Base-by-base conservation (phyloP, 2,113 vertebrate species). In the Hippocampus zosterae region DNA sequence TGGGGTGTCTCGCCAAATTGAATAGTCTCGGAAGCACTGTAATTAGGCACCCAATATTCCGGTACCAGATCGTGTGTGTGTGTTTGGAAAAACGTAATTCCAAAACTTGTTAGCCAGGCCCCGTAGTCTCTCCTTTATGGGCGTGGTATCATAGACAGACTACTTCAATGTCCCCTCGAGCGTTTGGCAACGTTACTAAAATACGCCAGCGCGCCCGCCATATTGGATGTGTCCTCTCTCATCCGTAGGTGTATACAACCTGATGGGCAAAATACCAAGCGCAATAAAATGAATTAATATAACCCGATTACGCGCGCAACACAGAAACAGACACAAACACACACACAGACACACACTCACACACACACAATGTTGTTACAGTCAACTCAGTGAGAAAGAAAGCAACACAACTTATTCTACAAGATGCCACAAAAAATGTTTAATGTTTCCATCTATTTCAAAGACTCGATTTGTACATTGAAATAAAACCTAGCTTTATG, bases 381-480 rank as follows among this genome's bases (percentile, higher is more conserved):
- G 9, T n/a, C 52, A n/a, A 53, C 2, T 53, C 52, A n/a, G 52
- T n/a, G 18, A 19, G 5, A 29, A 4, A 57, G 6, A 59, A 60
- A 60, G 57, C 7, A 33, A 60, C 27, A 60, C 27, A 60, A 33
- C 19, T 37, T 37, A 37, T 37, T 37, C 15, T 8, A 18, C 2
- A 60, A 18, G 57, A 11, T 33, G 16, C 57, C 57, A 60, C 27
- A 60, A 60, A 60, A 55, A 60, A 60, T 33, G 27, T 60, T 60
- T 60, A 19, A 60, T 60, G 33, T 60, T 29, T 60, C 27, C 57
- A 60, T 29, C 27, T 33, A 60, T 60, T 33, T 33, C 27, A 37
- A 18, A 29, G 27, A 16, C 57, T 33, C 13, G 15, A 18, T 16
- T 37, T 29, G 27, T 33, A 33, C 27, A 60, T 60, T 11, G 13